Conservation (phyloP, 53 echinoderm and acorn worm genomes). For the Glandiceps talaboti region DNA sequence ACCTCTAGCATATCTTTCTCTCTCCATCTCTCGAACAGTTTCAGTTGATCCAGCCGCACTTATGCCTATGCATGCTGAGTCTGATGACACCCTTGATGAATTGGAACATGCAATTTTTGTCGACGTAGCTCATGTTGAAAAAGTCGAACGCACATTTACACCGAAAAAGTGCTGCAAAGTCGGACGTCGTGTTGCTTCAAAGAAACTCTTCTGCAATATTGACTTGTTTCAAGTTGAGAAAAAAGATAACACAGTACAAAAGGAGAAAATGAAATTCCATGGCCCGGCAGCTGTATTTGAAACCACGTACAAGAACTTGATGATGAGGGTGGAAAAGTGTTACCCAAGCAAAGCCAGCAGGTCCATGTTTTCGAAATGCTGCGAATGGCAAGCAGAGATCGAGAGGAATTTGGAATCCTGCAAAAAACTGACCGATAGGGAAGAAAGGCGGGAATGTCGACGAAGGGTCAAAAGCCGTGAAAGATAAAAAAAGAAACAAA, state of each 20-base stretch:
- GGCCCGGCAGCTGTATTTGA: constrained; percentile 29
- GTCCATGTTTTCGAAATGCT: constrained; percentile 90
- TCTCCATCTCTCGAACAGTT: too few relatives aligned
- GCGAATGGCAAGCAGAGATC: constrained; percentile 56
- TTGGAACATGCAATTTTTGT: constrained; percentile 30
- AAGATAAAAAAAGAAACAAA: too few relatives aligned
- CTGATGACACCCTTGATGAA: constrained; percentile 16
- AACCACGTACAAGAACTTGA: constrained; percentile 54
- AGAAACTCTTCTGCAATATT: constrained; percentile 56
- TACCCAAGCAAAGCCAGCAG: constrained; percentile 45
- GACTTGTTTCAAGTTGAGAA: constrained; percentile 71
- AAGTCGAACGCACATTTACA: constrained; percentile 21
- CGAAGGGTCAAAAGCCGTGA: constrained; percentile 3
- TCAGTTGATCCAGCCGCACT: too few relatives aligned
- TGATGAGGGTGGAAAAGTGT: constrained; percentile 76
- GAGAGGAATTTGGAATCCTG: constrained; percentile 43
- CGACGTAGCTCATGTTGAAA: constrained; percentile 4
- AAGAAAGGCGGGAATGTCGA: constrained; percentile 47
- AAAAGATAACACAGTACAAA: constrained; percentile 64
- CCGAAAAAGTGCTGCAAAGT: constrained; percentile 84
- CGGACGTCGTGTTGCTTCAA: constrained; percentile 68
- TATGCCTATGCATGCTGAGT: too few relatives aligned
- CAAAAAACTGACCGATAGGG: constrained; percentile 26
- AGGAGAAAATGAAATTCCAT: constrained; percentile 75
- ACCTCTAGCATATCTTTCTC: too few relatives aligned